Base-by-base conservation (phyloP, 2,888 invertebrate species). In the Cheilosia vernalis region DNA sequence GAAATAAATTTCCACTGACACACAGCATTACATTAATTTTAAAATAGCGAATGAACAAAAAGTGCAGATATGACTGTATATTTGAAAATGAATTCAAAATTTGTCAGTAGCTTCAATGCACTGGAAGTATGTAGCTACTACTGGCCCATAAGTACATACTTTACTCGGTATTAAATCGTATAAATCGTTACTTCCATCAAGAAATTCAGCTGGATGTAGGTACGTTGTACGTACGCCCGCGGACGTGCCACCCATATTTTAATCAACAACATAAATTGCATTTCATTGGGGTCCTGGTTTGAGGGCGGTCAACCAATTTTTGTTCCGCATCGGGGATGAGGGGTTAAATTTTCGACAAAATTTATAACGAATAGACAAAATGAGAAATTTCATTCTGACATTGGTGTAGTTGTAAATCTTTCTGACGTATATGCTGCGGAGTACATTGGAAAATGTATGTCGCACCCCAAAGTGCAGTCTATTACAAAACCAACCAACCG, bases 51-150 rank as follows among this genome's bases (percentile, higher is more conserved):
- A 51, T 10, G 55, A 66, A 58, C 51, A 79, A 66, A 80, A 60
- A 42, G 42, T 40, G 27, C 27, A 61, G 40, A 17, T 17, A 10
- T 30, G 19, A 24, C 9, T 27, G 67, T 74, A 69, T 78, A 56
- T 83, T 78, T 72, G 78, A 67, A 84, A 84, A 73, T 84, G 53
- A 84, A 79, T 82, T 82, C 82, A 77, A 82, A 82, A 77, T 77
- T 77, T 70, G 55, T 33, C 21, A 37, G 49, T 15, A 53, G 24
- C 13, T 21, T 51, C 1, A 5, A 4, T 10, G 19, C 7, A n/a
- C n/a, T n/a, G 27, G 63, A 27, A 27, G 15, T n/a, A n/a, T n/a
- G n/a, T 17, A 17, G 30, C 6, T 33, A 30, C 15, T 10, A 17
- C 13, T 17, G 15, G 3, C 30, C 10, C 17, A 33, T 53, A n/a